phyloP scores from a whole-genome alignment of 2,113 vertebrate genomes.

The Nycticebus coucang region DNA sequence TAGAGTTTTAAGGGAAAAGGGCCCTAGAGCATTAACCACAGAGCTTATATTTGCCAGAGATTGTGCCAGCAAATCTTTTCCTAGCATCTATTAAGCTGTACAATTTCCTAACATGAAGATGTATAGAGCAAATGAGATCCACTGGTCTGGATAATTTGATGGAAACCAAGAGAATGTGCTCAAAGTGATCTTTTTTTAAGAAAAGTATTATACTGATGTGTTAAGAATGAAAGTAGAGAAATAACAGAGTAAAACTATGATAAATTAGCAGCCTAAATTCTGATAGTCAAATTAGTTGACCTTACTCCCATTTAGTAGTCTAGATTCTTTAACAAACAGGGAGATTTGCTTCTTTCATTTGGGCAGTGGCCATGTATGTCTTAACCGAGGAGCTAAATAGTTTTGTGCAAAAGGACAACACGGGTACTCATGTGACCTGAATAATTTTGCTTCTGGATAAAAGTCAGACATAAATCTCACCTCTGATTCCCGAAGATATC shows the following conservation, averaged over 20 bases:
- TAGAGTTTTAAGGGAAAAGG: neutral
- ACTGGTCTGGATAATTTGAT: neutral
- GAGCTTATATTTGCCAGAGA: neutral
- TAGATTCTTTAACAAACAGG: neutral
- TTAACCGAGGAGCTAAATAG: neutral
- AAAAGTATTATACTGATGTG: neutral
- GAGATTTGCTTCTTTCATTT: neutral
- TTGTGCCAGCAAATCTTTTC: neutral
- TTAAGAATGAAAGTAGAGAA: neutral
- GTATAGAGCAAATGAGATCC: neutral
- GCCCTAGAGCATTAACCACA: neutral
- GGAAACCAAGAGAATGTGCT: neutral
- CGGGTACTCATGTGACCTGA: conserved; percentile 35
- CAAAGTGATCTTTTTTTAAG: neutral
- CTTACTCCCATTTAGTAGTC: neutral
- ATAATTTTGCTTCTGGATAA: conserved; percentile 56
- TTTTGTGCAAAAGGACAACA: neutral
- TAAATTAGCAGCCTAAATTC: neutral
- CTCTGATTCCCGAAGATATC: neutral
- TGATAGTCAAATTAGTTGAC: neutral
- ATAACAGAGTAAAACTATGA: neutral
- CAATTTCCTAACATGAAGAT: neutral
- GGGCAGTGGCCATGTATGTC: no score
- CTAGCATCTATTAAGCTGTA: neutral
- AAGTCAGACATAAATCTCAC: conserved; percentile 42